A percentile compares a stretch with the other conserved stretches of the same genome.
Conservation (phyloP, 2,797 vertebrate species). For the Spinus olivaceus region DNA sequence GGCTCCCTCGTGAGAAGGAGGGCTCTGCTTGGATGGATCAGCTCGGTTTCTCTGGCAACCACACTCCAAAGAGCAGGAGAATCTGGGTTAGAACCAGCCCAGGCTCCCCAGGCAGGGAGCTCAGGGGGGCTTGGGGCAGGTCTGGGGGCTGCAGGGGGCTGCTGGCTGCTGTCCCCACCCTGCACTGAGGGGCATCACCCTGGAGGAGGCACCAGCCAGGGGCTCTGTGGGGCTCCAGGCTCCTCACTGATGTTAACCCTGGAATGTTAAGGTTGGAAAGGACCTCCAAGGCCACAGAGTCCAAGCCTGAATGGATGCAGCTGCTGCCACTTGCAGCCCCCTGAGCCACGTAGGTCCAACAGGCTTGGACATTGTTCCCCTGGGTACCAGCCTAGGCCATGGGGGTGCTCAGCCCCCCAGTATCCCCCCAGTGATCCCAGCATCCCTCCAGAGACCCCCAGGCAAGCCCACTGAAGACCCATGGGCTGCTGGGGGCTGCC, state of each 20-base stretch:
- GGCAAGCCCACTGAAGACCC: not conserved
- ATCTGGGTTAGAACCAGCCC: not conserved
- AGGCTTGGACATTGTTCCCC: rapidly evolving
- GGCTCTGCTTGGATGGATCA: rapidly evolving
- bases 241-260: rapidly evolving
- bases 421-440: not conserved
- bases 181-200: rapidly evolving
- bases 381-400: not conserved
- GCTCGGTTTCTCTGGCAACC: slow-evolving; percentile 22
- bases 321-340: not conserved
- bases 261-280: not conserved
- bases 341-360: rapidly evolving
- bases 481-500: not conserved
- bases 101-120: not conserved
- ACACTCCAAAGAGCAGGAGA: not conserved
- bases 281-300: not conserved
- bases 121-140: not conserved
- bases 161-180: not conserved
- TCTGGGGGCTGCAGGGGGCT: not conserved
- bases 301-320: rapidly evolving
- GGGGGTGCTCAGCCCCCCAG: not conserved
- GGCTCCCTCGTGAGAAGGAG: not conserved
- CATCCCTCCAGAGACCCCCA: not conserved
- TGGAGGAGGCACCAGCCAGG: rapidly evolving
- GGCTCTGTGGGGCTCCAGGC: not conserved